Base-by-base conservation (phyloP, 2,113 vertebrate species). In the Orycteropus afer region DNA sequence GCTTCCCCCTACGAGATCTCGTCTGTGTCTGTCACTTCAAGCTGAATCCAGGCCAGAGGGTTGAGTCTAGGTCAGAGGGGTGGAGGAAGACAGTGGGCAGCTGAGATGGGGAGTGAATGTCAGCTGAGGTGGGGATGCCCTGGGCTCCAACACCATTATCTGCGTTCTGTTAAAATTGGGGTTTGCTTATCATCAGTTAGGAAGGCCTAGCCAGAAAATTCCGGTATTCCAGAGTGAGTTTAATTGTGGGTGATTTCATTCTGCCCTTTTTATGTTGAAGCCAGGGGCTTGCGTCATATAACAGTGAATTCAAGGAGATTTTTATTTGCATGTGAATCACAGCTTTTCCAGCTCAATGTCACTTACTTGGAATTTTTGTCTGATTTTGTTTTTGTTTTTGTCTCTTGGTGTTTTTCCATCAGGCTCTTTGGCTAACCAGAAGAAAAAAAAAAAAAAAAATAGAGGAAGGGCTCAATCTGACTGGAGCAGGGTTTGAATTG, bases 281-380 rank as follows among this genome's bases (percentile, higher is more conserved):
- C 98, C 98, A 98, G 97, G 86, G 96, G 94, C 96, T 98, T 98
- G 98, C 97, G 96, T 98, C 98, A 98, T 93, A 74, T 95, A 96
- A 96, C 97, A 95, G 97, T 86, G 97, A 97, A 97, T 98, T 97
- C 94, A 96, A 96, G 98, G 98, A 98, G 98, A 96, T 98, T 98
- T 97, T 98, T 98, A 98, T 98, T 98, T 98, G 98, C 98, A 95
- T 98, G 98, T 98, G 98, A 98, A 98, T 98, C 98, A 98, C 40
- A 97, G 96, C 98, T 98, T 98, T 98, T 98, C 98, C 98, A 98
- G 98, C 97, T 98, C 96, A 98, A 98, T 98, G 98, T 98, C 98
- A 98, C 98, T 98, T 97, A 98, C 97, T 98, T 98, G 98, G 98
- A 98, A 98, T 99, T 98, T 98, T 97, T n/a, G 92, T 95, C 98